Evolutionary conservation across 2,113 vertebrate species (phyloP).

Genomic region (Benitochromis conjunctus): DNA sequence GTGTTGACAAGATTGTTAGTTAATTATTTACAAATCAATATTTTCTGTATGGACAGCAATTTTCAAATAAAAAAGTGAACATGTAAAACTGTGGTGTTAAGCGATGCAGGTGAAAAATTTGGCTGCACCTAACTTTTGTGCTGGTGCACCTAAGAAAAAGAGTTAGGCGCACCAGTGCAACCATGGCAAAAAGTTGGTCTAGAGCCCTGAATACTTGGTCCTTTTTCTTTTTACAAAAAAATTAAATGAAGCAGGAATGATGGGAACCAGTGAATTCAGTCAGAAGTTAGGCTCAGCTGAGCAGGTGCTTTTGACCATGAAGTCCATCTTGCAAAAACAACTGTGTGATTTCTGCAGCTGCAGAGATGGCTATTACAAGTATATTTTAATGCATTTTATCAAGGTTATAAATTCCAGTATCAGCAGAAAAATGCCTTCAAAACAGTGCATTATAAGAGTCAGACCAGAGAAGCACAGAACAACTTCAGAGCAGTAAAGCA

Average conservation of each 20-base stretch:
- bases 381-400: neutral
- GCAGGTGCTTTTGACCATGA: neutral
- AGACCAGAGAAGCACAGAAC: neutral
- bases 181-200: no score
- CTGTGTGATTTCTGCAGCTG: neutral
- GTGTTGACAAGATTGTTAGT: no score
- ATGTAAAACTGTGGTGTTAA: no score
- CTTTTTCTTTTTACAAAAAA: neutral
- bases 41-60: no score
- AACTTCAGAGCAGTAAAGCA: neutral
- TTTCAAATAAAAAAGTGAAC: no score
- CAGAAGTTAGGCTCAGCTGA: neutral
- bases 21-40: no score
- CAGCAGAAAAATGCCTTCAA: neutral
- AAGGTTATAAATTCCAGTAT: neutral
- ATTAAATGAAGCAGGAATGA: neutral
- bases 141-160: no score
- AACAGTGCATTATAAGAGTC: neutral
- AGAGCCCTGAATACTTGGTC: neutral
- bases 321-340: neutral
- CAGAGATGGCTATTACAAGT: neutral
- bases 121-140: no score
- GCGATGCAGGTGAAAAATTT: no score
- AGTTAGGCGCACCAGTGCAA: no score
- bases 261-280: neutral